These are phyloP conservation scores for Ptyas mucosa DNA, from an alignment of 2,113 vertebrate genomes.

Conservation along the genomic window DNA sequence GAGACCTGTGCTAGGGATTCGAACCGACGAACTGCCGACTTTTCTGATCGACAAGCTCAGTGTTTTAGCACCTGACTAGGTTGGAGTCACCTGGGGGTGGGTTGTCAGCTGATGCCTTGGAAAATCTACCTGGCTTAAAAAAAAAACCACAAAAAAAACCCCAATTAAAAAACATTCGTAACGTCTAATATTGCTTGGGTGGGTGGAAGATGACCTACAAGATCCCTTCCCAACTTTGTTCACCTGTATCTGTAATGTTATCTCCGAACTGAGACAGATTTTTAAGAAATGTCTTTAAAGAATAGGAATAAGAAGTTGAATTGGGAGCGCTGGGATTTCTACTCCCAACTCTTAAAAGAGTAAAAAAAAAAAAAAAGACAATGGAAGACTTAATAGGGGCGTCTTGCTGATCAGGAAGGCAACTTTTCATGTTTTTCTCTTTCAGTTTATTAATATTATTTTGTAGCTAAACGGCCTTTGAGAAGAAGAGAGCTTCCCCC, in stretches of 20 bases:
- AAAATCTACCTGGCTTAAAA: neutral
- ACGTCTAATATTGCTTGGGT: too few species aligned
- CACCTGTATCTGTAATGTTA: neutral
- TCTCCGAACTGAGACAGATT: neutral
- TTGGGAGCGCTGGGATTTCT: neutral
- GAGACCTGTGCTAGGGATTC: too few species aligned
- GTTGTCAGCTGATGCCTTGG: neutral
- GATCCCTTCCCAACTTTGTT: too few species aligned
- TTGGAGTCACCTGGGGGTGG: neutral
- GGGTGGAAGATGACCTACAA: too few species aligned
- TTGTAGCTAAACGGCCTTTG: neutral
- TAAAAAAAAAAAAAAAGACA: neutral
- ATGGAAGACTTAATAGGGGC: neutral
- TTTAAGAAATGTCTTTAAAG: neutral
- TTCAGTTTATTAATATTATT: neutral
- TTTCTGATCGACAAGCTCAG: too few species aligned
- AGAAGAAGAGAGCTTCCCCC: neutral
- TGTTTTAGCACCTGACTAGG: too few species aligned
- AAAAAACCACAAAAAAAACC: neutral
- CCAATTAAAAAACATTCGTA: too few species aligned
- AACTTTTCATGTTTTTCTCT: neutral
- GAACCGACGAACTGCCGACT: too few species aligned
- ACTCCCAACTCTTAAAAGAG: neutral
- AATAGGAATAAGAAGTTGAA: neutral
- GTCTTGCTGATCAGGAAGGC: neutral